phyloP scores from a whole-genome alignment of 2,113 vertebrate genomes.

The Sceloporus tristichus region DNA sequence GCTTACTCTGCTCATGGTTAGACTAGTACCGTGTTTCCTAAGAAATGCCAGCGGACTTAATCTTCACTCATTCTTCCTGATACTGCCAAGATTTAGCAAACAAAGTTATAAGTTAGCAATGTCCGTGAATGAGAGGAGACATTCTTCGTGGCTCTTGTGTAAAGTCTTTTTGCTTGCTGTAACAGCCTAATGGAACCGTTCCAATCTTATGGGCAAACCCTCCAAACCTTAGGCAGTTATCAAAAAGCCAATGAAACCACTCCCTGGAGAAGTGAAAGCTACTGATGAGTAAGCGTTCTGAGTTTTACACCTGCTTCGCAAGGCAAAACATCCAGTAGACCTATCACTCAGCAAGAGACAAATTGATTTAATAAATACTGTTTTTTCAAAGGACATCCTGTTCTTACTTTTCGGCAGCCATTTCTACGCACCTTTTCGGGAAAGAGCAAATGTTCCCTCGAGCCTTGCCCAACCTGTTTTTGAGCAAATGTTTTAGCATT shows the following conservation, averaged over 20 bases:
- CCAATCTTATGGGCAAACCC: neutral
- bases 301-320: neutral
- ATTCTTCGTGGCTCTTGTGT: neutral
- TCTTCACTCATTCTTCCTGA: neutral
- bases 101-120: neutral
- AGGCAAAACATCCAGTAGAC: neutral
- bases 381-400: neutral
- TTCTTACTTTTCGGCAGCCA: constrained; percentile 12
- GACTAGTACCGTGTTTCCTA: neutral
- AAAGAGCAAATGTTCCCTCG: neutral
- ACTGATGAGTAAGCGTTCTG: accelerated
- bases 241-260: neutral
- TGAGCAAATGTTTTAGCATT: neutral
- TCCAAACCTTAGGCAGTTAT: neutral
- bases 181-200: neutral
- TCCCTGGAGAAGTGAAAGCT: accelerated
- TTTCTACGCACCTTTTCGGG: neutral
- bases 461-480: constrained; percentile 6
- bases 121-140: neutral
- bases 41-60: neutral
- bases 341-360: constrained; percentile 14
- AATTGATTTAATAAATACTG: constrained; percentile 38
- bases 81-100: neutral
- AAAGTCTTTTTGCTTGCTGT: neutral
- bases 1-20: no score